phyloP scores from a whole-genome alignment of 2,888 invertebrate genomes.

The Germaria angustata region DNA sequence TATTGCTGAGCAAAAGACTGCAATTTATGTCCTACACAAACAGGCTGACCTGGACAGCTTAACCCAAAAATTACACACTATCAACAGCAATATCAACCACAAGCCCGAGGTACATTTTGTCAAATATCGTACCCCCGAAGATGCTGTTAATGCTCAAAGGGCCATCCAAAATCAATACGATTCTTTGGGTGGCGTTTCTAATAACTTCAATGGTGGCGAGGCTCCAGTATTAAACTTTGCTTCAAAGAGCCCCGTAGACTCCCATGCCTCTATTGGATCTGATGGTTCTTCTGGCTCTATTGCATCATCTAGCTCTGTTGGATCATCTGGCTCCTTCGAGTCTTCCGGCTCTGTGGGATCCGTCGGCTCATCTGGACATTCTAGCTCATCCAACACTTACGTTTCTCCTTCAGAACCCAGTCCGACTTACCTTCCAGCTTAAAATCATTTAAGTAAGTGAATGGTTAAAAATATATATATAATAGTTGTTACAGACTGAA shows the following conservation, averaged over 20 bases:
- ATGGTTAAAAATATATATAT: neutral
- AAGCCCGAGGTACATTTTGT: slow-evolving; percentile 77
- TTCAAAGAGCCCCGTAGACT: slow-evolving; percentile 68
- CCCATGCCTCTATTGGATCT: slow-evolving; percentile 9
- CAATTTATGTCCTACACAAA: slow-evolving; percentile 74
- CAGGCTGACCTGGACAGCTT: slow-evolving; percentile 72
- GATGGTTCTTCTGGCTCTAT: slow-evolving; percentile 53
- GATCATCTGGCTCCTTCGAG: slow-evolving; percentile 24
- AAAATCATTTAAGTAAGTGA: slow-evolving; percentile 12
- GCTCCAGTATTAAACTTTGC: slow-evolving; percentile 75
- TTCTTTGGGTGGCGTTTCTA: slow-evolving; percentile 71
- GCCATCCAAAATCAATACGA: slow-evolving; percentile 76
- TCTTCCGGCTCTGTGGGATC: neutral
- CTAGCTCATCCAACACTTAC: neutral
- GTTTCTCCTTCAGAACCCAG: slow-evolving; percentile 42
- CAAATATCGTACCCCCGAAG: slow-evolving; percentile 76
- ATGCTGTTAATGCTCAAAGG: slow-evolving; percentile 75
- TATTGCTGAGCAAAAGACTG: slow-evolving; percentile 73
- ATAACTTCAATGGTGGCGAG: slow-evolving; percentile 73
- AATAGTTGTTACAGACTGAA: neutral
- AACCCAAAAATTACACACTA: slow-evolving; percentile 71
- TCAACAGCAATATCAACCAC: slow-evolving; percentile 69
- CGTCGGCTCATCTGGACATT: neutral
- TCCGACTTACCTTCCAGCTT: slow-evolving; percentile 39
- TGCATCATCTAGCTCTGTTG: slow-evolving; percentile 53